A percentile compares a stretch with the other conserved stretches of the same genome.
Conservation (phyloP, 2,113 vertebrate genomes). For the Delphinus delphis region DNA sequence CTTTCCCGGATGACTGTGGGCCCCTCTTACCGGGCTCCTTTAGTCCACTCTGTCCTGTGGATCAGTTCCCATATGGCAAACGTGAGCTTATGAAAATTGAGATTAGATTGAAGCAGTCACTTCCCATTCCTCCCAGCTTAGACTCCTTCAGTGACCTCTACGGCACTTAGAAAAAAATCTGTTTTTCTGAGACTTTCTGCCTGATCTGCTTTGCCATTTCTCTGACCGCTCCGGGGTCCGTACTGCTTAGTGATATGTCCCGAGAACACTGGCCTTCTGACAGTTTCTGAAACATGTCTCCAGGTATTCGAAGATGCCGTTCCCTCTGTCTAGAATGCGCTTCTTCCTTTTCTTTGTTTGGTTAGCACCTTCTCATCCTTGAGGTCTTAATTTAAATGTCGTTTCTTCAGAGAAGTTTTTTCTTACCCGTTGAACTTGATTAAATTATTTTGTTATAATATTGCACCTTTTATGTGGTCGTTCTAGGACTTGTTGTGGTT, state of each 20-base stretch:
- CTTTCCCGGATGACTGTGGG: accelerated
- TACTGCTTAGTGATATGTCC: background rate
- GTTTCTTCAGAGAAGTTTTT: background rate
- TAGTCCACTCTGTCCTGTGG: background rate
- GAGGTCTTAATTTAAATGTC: background rate
- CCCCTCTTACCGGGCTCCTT: accelerated
- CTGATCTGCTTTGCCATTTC: too few relatives aligned
- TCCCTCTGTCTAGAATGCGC: background rate
- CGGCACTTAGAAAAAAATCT: background rate
- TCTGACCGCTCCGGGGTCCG: background rate
- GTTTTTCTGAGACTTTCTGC: background rate
- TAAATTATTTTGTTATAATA: background rate
- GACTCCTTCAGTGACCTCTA: background rate
- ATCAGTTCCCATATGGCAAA: background rate
- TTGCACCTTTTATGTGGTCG: background rate
- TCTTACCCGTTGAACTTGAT: background rate
- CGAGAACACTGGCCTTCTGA: background rate
- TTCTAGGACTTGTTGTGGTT: background rate
- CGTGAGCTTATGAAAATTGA: background rate
- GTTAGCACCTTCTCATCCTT: background rate
- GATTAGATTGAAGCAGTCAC: background rate
- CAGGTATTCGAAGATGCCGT: background rate
- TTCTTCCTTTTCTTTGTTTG: background rate
- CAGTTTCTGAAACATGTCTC: too few relatives aligned
- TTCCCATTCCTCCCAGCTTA: background rate